phyloP scores from a whole-genome alignment of 2,888 invertebrate genomes.

The Argynnis bischoffii region DNA sequence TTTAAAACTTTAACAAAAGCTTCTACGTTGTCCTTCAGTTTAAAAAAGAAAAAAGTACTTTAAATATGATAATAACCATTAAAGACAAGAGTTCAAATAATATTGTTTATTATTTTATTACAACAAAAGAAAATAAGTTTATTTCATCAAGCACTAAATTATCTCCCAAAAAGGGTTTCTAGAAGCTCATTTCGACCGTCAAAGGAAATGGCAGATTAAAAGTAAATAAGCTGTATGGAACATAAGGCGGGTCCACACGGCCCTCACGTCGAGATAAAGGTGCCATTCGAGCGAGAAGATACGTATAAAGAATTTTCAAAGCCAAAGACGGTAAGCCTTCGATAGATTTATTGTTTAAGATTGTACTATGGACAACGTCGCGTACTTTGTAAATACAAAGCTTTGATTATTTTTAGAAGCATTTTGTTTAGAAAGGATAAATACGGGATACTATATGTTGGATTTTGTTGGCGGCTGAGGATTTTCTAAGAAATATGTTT shows the following conservation, averaged over 20 bases:
- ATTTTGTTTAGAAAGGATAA: constrained; percentile 4
- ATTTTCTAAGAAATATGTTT: too few species aligned
- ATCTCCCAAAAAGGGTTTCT: constrained; percentile 32
- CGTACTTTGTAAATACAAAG: constrained; percentile 42
- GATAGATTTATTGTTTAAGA: constrained; percentile 70
- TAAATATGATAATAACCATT: background rate
- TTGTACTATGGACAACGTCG: constrained; percentile 52
- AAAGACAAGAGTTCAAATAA: too few species aligned
- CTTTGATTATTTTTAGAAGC: constrained; percentile 32
- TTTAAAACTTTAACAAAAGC: too few species aligned
- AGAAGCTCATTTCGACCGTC: constrained; percentile 38
- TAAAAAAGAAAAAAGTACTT: background rate
- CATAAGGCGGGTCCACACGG: constrained; percentile 28
- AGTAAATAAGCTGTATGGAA: constrained; percentile 39
- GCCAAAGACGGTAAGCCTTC: constrained; percentile 46
- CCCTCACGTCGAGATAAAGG: constrained; percentile 41
- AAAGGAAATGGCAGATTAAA: constrained; percentile 39
- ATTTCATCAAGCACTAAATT: constrained; percentile 27
- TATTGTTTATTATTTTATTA: background rate
- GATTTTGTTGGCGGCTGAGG: background rate
- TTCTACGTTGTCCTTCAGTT: too few species aligned
- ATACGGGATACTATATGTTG: constrained; percentile 7
- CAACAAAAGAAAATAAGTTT: constrained; percentile 7
- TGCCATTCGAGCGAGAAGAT: constrained; percentile 61
- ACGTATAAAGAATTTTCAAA: constrained; percentile 59